Evolutionary conservation across 2,113 vertebrate genomes (phyloP).

Genomic region (Montifringilla adamsi): DNA sequence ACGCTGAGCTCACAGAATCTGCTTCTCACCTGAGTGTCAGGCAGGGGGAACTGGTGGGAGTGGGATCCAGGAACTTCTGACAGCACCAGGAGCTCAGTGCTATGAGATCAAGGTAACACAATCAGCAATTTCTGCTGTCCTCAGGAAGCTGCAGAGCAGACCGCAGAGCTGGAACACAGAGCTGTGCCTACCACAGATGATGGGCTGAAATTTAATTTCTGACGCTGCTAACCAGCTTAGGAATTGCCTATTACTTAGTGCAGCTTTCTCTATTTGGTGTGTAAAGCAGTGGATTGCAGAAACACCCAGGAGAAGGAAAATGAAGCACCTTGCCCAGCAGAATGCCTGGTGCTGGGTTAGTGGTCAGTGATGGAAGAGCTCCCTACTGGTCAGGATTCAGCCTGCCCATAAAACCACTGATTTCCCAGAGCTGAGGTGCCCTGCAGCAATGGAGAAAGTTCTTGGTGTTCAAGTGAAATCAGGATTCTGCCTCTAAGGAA

Average conservation of each 20-base stretch:
- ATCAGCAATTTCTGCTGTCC: not conserved
- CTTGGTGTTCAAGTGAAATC: not conserved
- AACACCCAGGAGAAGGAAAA: not conserved
- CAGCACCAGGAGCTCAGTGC: not conserved
- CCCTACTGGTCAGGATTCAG: not conserved
- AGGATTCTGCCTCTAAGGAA: not conserved
- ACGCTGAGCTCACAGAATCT: not conserved
- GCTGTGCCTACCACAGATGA: not conserved
- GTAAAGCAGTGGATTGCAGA: not conserved
- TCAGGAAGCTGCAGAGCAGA: not conserved
- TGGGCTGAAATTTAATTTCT: not conserved
- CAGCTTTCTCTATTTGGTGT: not conserved
- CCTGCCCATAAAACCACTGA: not conserved
- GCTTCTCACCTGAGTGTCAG: not conserved
- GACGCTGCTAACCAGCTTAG: not conserved
- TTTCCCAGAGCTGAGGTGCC: not conserved
- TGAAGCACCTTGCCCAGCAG: not conserved
- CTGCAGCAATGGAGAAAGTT: not conserved
- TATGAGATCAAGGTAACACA: not conserved
- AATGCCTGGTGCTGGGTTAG: not conserved
- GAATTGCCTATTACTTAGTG: conserved; percentile 5
- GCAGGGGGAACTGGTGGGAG: not conserved
- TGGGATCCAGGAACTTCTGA: not conserved
- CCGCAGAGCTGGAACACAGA: not conserved
- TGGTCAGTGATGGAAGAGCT: not conserved